phyloP scores from a whole-genome alignment of 1,140 invertebrate genomes.

The Samia ricini region DNA sequence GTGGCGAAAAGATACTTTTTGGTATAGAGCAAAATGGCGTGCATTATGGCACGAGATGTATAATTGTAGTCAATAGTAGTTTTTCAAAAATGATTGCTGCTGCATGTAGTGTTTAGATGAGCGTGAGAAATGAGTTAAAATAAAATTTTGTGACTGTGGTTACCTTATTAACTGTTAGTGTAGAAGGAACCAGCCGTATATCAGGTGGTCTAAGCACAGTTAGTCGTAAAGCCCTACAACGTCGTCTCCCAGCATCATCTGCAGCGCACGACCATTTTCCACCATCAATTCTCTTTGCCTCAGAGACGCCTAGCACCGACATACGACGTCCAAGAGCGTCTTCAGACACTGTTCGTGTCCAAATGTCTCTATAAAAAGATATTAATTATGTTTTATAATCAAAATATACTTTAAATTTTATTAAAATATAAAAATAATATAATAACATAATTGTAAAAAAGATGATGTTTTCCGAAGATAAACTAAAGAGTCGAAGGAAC shows the following conservation, averaged over 20 bases:
- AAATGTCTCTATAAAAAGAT: constrained; percentile 76
- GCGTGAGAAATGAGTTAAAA: not conserved
- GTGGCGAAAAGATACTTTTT: too few relatives aligned
- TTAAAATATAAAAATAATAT: too few relatives aligned
- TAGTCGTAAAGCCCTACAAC: constrained; percentile 84
- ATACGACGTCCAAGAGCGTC: constrained; percentile 83
- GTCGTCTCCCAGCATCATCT: constrained; percentile 84
- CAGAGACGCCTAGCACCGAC: constrained; percentile 83
- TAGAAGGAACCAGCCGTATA: constrained; percentile 85
- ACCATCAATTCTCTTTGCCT: constrained; percentile 82
- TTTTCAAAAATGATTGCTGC: too few relatives aligned
- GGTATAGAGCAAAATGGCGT: too few relatives aligned
- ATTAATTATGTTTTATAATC: not conserved
- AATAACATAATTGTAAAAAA: too few relatives aligned
- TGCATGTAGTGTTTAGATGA: too few relatives aligned
- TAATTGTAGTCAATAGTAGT: too few relatives aligned
- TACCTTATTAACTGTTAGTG: constrained; percentile 85
- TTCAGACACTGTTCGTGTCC: constrained; percentile 80
- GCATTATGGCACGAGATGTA: too few relatives aligned
- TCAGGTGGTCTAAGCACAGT: constrained; percentile 83
- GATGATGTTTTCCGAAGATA: too few relatives aligned
- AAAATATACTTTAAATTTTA: too few relatives aligned
- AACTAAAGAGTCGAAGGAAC: too few relatives aligned
- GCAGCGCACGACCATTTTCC: constrained; percentile 87
- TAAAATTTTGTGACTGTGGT: not conserved